Conservation (phyloP, 2,888 invertebrate genomes). For the Gymnoscelis rufifasciata region DNA sequence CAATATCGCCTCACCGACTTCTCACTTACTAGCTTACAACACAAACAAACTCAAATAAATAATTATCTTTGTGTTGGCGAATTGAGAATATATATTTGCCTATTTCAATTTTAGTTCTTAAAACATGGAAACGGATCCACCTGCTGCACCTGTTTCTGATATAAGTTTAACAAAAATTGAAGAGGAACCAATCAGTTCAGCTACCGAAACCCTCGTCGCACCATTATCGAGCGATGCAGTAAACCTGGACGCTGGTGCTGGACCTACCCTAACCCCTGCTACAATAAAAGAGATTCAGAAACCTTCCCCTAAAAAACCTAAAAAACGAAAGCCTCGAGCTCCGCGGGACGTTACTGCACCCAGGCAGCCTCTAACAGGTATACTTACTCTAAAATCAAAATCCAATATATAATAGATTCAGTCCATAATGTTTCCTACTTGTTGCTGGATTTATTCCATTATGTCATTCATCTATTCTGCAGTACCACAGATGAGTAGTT, state of each 20-base stretch:
- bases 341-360: conserved; percentile 86
- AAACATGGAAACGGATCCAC: neutral
- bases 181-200: conserved; percentile 22
- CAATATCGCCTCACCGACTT: no score
- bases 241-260: conserved; percentile 12
- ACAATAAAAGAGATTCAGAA: conserved; percentile 47
- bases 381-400: no score
- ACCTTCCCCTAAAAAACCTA: conserved; percentile 70
- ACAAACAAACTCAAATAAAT: no score
- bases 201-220: conserved; percentile 8
- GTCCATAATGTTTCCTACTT: no score
- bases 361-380: conserved; percentile 85
- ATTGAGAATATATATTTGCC: no score
- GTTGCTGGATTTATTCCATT: no score
- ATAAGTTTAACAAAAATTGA: conserved; percentile 7
- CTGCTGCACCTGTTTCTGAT: conserved; percentile 10
- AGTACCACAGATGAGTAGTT: no score
- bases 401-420: no score
- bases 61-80: no score
- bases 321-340: conserved; percentile 83
- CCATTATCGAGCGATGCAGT: conserved; percentile 8
- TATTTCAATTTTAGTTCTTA: neutral
- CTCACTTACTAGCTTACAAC: no score
- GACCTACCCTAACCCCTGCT: conserved; percentile 15
- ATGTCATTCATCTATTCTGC: no score